Conservation (phyloP, 2,888 invertebrate genomes). For the Dugesia japonica region DNA sequence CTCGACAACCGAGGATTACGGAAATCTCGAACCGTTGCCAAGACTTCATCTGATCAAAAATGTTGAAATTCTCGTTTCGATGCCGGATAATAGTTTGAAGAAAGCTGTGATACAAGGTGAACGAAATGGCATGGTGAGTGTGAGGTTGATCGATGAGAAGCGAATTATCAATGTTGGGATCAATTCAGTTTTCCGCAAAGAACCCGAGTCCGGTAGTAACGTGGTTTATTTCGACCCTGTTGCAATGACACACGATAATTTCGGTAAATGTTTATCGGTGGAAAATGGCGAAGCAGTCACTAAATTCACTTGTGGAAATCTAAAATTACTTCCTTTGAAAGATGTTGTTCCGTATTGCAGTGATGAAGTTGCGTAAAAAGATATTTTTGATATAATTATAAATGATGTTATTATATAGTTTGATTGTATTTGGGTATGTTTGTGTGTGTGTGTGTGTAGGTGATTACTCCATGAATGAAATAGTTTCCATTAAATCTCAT, state of each 20-base stretch:
- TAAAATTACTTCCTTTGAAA: not conserved
- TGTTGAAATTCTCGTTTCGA: not conserved
- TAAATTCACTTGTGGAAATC: not conserved
- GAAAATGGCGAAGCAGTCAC: constrained; percentile 30
- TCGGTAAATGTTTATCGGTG: constrained; percentile 22
- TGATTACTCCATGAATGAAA: too few relatives aligned
- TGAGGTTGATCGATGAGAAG: constrained; percentile 24
- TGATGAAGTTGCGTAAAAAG: not conserved
- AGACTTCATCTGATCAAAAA: not conserved
- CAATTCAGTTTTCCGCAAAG: constrained; percentile 21
- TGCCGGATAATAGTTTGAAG: not conserved
- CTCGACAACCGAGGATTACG: not conserved
- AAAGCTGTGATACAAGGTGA: constrained; percentile 14
- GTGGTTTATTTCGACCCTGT: constrained; percentile 1
- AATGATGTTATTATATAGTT: too few relatives aligned
- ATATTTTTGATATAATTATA: not conserved
- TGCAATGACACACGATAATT: not conserved
- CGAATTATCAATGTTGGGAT: constrained; percentile 27
- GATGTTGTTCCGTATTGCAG: not conserved
- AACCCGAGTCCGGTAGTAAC: constrained; percentile 30
- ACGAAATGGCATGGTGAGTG: not conserved
- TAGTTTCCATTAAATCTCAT: too few relatives aligned
- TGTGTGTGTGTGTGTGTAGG: too few relatives aligned
- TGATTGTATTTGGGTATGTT: too few relatives aligned
- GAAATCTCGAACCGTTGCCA: constrained; percentile 16